Evolutionary conservation across 2,113 vertebrate species (phyloP).

Genomic region (Stegastes partitus): DNA sequence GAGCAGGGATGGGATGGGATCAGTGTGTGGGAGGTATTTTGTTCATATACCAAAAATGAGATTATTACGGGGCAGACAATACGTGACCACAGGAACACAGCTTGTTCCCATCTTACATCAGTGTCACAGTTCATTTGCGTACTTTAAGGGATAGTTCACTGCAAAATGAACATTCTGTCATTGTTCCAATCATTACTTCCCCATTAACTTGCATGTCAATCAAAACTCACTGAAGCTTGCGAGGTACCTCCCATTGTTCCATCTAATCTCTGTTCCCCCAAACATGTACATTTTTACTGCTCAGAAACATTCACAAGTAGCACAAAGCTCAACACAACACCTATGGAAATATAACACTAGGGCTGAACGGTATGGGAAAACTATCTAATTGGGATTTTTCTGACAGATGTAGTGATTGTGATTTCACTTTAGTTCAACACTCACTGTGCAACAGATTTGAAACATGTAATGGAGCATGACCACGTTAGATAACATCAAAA

Average conservation of each 20-base stretch:
- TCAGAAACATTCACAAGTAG: constrained; percentile 6
- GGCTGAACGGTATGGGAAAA: too few relatives aligned
- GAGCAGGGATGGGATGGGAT: constrained; percentile 60
- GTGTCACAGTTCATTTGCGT: constrained; percentile 63
- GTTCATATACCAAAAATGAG: constrained; percentile 72
- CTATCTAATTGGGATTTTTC: too few relatives aligned
- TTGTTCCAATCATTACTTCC: constrained; percentile 37
- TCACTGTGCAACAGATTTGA: too few relatives aligned
- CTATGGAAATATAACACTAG: too few relatives aligned
- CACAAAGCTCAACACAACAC: constrained; percentile 13
- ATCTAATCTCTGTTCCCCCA: constrained; percentile 12
- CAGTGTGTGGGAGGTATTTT: constrained; percentile 80
- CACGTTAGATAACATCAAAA: too few relatives aligned
- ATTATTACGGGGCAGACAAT: constrained; percentile 72
- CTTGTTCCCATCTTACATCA: constrained; percentile 60
- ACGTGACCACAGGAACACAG: constrained; percentile 61
- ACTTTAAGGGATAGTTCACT: constrained; percentile 48
- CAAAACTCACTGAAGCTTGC: constrained; percentile 33
- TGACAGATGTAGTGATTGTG: too few relatives aligned
- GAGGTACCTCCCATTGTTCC: constrained; percentile 22
- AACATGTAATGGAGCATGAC: too few relatives aligned
- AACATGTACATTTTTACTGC: constrained; percentile 13
- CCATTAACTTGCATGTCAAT: constrained; percentile 19
- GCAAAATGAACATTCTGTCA: constrained; percentile 49
- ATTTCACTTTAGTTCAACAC: too few relatives aligned